Evolutionary conservation across 2,113 vertebrate species (phyloP), one percentile per base, ranked within the genome.

Genomic region (Paramisgurnus dabryanus): DNA sequence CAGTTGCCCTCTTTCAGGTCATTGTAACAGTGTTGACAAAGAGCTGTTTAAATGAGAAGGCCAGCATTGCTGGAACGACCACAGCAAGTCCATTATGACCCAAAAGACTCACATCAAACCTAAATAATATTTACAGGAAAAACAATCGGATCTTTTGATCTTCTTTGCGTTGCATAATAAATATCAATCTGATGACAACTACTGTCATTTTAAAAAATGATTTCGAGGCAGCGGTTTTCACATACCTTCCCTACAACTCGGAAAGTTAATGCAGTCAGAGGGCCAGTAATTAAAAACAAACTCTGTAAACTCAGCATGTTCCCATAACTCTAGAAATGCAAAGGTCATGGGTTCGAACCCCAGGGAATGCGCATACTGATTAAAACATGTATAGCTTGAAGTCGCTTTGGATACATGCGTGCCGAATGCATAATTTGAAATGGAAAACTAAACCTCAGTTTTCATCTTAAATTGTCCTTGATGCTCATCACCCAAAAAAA

Each of bases 221-320:
- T 50, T 77, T 77, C 3, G 15, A 77, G 47, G 47, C 74, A 77
- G 74, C 74, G 66, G 74, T 77, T 50, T 76, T 53, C 47, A 49
- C 39, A 7, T 34, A 76, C 22, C 6, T 58, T 58, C 6, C 55
- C 55, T 58, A 75, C 60, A 63, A 77, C 53, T 77, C 49, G 63
- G 74, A 55, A 66, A 77, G 40, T 53, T 53, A 66, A 66, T 76
- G 27, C 6, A 57, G 9, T 57, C n/a, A 40, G 50, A 11, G 6
- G 7, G 4, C 49, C 13, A 8, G 4, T 39, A 71, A 58, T 18
- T 58, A 58, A 58, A 8, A 58, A 58, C 55, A 58, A 55, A 55
- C 49, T 71, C 50, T 4, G 2, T 10, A 11, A 71, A 34, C 27
- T 34, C 27, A 34, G 27, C 27, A 3, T 34, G 27, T 34, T 34